Conservation (phyloP, 2,113 vertebrate genomes). For the Ceratotherium simum region DNA sequence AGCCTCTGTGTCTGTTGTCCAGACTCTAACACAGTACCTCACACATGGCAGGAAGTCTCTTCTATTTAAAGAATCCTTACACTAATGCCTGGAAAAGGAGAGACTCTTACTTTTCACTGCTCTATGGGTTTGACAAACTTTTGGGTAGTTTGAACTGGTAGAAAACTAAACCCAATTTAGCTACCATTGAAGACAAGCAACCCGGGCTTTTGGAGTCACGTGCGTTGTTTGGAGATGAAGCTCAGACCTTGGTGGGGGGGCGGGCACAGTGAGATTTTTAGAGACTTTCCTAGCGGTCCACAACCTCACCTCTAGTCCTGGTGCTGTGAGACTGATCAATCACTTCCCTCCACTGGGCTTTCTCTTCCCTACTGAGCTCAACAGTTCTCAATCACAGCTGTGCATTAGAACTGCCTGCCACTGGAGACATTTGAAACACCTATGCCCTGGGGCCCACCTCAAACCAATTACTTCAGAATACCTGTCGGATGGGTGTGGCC, state of each 20-base stretch:
- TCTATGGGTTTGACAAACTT: neutral
- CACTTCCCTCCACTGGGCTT: too few species aligned
- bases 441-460: too few species aligned
- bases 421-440: neutral
- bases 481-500: too few species aligned
- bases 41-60: neutral
- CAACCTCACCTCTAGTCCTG: accelerated
- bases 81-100: neutral
- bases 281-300: accelerated
- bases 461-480: neutral
- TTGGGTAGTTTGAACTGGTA: neutral
- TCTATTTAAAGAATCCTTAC: neutral
- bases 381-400: accelerated
- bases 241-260: neutral
- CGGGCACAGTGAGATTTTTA: neutral
- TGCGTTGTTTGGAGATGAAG: neutral
- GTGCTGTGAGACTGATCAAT: neutral
- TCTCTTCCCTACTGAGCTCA: neutral
- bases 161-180: neutral
- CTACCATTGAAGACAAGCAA: neutral
- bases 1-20: neutral
- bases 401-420: too few species aligned
- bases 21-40: neutral
- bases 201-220: neutral
- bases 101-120: neutral